A percentile compares a stretch with the other conserved stretches of the same genome.
These are phyloP conservation scores for Ips typographus DNA, from an alignment of 1,140 invertebrate species.

Conservation along the genomic window DNA sequence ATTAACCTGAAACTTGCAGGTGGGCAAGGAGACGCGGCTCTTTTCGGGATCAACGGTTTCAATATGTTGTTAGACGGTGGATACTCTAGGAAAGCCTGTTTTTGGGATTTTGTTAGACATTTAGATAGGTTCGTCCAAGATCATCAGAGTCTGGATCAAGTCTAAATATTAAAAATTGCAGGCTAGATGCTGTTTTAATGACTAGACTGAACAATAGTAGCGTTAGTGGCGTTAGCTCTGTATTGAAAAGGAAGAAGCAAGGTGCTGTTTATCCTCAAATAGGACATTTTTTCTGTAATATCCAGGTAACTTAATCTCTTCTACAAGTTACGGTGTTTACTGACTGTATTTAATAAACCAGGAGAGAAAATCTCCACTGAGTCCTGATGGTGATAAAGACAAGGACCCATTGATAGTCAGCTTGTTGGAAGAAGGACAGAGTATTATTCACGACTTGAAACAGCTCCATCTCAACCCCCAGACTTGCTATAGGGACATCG, in stretches of 20 bases:
- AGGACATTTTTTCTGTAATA: conserved; percentile 94
- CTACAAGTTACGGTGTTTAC: background rate
- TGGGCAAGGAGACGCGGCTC: conserved; percentile 87
- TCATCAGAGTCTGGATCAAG: no score
- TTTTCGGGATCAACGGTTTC: conserved; percentile 97
- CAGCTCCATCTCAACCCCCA: conserved; percentile 82
- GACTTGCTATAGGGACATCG: conserved; percentile 76
- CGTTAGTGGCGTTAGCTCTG: conserved; percentile 80
- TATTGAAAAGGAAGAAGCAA: conserved; percentile 81
- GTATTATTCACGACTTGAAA: conserved; percentile 81
- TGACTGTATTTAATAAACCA: conserved; percentile 50
- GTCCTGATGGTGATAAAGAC: conserved; percentile 82
- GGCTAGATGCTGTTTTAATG: conserved; percentile 90
- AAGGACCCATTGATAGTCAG: conserved; percentile 80
- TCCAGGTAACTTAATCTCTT: conserved; percentile 60
- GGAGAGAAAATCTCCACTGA: conserved; percentile 69
- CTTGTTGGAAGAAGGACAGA: conserved; percentile 81
- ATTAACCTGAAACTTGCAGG: conserved; percentile 7
- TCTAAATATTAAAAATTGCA: background rate
- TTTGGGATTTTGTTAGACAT: conserved; percentile 96
- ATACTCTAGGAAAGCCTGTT: conserved; percentile 90
- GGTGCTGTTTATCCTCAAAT: conserved; percentile 91
- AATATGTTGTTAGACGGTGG: conserved; percentile 97
- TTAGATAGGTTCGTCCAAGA: conserved; percentile 62
- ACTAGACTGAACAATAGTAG: conserved; percentile 92